phyloP scores from a whole-genome alignment of 2,113 vertebrate genomes.

The Nesoenas mayeri region DNA sequence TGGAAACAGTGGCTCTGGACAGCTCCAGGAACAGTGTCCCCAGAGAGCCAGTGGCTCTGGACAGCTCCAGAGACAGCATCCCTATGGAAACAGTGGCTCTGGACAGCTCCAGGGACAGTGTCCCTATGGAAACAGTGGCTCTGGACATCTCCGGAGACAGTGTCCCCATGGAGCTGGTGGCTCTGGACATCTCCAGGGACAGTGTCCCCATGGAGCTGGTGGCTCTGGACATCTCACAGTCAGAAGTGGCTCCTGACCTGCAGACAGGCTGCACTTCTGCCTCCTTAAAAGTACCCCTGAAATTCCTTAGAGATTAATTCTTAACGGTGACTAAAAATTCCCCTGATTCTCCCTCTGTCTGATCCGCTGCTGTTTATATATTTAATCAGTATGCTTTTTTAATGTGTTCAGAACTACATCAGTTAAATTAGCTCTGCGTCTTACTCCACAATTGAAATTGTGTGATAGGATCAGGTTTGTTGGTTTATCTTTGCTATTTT shows the following conservation, averaged over 20 bases:
- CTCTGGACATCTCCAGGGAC: too few relatives aligned
- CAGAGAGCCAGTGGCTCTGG: fast-evolving
- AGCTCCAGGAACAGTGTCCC: too few relatives aligned
- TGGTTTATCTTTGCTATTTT: neutral
- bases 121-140: neutral
- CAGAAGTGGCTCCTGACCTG: fast-evolving
- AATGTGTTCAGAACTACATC: neutral
- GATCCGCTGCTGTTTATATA: fast-evolving
- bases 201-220: neutral
- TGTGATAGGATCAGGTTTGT: neutral
- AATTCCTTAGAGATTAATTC: too few relatives aligned
- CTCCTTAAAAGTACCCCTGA: neutral
- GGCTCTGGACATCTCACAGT: fast-evolving
- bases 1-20: neutral
- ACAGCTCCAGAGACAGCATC: neutral
- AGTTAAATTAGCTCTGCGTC: neutral
- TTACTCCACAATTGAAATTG: neutral
- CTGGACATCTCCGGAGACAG: fast-evolving
- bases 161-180: neutral
- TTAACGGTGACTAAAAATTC: neutral
- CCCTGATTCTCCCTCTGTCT: neutral
- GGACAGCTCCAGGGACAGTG: fast-evolving
- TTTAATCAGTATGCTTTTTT: neutral
- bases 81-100: neutral
- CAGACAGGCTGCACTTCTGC: neutral